Conservation (phyloP, 2,113 vertebrate genomes). For the Canis aureus region DNA sequence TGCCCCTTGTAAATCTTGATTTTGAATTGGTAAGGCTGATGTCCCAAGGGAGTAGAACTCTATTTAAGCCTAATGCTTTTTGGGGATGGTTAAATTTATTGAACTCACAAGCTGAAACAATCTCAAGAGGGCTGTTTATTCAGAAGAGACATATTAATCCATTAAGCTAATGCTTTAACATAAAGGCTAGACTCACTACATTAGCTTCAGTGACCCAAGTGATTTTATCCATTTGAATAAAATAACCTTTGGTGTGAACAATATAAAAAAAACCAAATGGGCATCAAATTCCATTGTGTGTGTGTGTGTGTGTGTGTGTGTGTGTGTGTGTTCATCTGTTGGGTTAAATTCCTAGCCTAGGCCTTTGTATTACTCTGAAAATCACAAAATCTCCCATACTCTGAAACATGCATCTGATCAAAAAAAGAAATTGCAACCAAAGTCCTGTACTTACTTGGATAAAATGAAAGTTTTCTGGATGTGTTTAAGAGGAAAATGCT, state of each 20-base stretch:
- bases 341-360: not conserved
- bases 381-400: conserved; percentile 36
- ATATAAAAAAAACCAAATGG: not conserved
- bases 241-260: conserved; percentile 42
- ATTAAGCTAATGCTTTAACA: conserved; percentile 67
- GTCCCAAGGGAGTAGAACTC: conserved; percentile 22
- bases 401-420: conserved; percentile 17
- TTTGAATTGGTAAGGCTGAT: not conserved
- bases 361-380: conserved; percentile 48
- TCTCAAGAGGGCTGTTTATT: conserved; percentile 74
- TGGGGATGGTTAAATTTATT: conserved; percentile 4
- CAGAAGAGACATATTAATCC: conserved; percentile 67
- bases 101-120: conserved; percentile 41
- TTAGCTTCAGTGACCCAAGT: conserved; percentile 62
- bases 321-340: not conserved
- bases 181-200: conserved; percentile 55
- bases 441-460: not conserved
- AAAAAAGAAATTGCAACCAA: conserved; percentile 38
- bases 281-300: not conserved
- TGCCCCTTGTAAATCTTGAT: not conserved
- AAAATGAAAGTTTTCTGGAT: conserved; percentile 36
- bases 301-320: not conserved
- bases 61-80: conserved; percentile 55
- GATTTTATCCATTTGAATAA: conserved; percentile 69
- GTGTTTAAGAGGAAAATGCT: conserved; percentile 5